phyloP scores from a whole-genome alignment of 2,888 invertebrate genomes.

The Caenorhabditis japonica region DNA sequence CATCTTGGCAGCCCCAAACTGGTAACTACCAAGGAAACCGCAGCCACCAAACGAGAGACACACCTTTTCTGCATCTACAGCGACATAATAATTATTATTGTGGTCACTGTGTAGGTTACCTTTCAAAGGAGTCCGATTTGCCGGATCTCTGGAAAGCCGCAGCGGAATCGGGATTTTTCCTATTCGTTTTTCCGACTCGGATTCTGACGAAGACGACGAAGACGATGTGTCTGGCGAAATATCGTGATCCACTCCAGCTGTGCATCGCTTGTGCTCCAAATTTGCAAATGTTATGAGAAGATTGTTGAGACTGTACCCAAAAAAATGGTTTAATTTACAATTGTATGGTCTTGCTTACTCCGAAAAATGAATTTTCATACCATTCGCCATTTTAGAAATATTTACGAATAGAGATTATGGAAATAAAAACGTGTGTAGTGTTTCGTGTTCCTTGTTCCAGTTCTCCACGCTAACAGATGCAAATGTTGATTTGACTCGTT shows the following conservation, averaged over 20 bases:
- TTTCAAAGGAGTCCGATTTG: constrained; percentile 30
- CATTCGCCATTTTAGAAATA: neutral
- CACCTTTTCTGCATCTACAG: constrained; percentile 42
- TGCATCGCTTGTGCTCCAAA: constrained; percentile 2
- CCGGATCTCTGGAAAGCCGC: constrained; percentile 22
- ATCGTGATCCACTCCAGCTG: constrained; percentile 17
- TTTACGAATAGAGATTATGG: no score
- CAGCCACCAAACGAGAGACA: constrained; percentile 71
- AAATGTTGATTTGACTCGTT: no score
- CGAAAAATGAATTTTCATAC: constrained; percentile 2
- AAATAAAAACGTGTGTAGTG: no score
- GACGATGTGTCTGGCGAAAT: neutral
- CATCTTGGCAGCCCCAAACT: constrained; percentile 72
- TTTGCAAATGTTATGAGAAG: constrained; percentile 20
- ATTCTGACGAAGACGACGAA: constrained; percentile 14
- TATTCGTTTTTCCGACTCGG: constrained; percentile 1
- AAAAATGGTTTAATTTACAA: no score
- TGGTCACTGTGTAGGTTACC: constrained; percentile 3
- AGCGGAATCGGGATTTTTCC: constrained; percentile 2
- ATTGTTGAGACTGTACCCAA: no score
- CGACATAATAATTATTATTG: neutral
- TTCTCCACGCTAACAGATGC: no score
- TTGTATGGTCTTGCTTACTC: no score
- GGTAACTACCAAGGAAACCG: constrained; percentile 74
- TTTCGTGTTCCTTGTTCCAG: no score